These are phyloP conservation scores for Odontothrips loti DNA, from an alignment of 2,888 invertebrate genomes.

Conservation along the genomic window DNA sequence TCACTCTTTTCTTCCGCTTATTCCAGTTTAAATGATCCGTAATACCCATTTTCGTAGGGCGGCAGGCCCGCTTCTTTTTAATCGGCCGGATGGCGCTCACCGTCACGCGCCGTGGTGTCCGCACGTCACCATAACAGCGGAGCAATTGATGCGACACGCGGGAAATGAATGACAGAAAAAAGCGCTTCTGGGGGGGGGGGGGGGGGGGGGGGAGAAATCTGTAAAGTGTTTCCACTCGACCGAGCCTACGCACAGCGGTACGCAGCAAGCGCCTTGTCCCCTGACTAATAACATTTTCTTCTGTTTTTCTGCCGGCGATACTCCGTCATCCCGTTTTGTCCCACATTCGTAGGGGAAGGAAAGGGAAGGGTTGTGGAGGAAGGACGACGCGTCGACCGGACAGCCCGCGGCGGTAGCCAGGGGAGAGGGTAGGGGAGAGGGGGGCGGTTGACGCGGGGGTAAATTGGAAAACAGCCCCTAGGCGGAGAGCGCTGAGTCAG, in stretches of 20 bases:
- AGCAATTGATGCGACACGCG: background rate
- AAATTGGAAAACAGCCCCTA: constrained; percentile 5
- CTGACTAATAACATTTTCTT: background rate
- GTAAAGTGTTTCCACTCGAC: background rate
- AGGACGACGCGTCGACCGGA: background rate
- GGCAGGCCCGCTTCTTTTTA: too few relatives aligned
- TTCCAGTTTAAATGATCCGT: too few relatives aligned
- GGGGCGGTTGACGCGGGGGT: background rate
- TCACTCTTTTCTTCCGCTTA: too few relatives aligned
- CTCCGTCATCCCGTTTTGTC: background rate
- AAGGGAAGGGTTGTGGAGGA: background rate
- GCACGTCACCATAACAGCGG: background rate
- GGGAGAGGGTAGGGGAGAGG: background rate
- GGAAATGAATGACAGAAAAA: background rate
- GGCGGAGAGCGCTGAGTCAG: background rate
- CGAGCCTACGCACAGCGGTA: background rate
- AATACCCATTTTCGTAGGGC: too few relatives aligned
- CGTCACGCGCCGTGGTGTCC: background rate
- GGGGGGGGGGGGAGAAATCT: background rate
- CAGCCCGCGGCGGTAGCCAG: background rate
- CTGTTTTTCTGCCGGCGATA: background rate
- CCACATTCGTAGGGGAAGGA: background rate
- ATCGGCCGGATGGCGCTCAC: too few relatives aligned
- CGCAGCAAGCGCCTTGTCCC: background rate
- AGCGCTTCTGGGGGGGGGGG: background rate